These are phyloP conservation scores for Arrhamphus sclerolepis DNA, from an alignment of 2,797 vertebrate genomes.

Conservation along the genomic window DNA sequence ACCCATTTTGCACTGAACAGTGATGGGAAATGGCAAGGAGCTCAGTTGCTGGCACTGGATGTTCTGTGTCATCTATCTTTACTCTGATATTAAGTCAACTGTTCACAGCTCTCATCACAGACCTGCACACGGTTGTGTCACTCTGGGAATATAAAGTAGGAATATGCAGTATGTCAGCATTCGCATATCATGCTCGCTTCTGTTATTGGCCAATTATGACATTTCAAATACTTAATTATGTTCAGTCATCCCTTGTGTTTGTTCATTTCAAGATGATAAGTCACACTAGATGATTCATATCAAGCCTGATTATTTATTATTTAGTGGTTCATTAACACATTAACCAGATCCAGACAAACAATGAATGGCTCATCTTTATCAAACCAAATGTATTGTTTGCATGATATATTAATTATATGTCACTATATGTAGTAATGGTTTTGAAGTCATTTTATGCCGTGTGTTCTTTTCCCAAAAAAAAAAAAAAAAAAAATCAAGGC, in stretches of 20 bases:
- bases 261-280: constrained; percentile 29
- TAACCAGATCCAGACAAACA: constrained; percentile 24
- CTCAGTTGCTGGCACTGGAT: constrained; percentile 44
- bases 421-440: constrained; percentile 3
- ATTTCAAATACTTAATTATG: constrained; percentile 18
- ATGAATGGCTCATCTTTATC: constrained; percentile 16
- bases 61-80: constrained; percentile 30
- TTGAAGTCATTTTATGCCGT: constrained; percentile 3
- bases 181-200: constrained; percentile 6
- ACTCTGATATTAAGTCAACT: constrained; percentile 34
- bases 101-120: constrained; percentile 25
- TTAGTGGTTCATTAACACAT: constrained; percentile 29
- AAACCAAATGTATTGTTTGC: constrained; percentile 14
- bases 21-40: constrained; percentile 38
- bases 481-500: constrained; percentile 16
- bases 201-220: constrained; percentile 5
- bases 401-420: constrained; percentile 4
- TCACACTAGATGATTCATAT: constrained; percentile 26
- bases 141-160: neutral
- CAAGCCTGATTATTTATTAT: constrained; percentile 27
- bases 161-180: constrained; percentile 1
- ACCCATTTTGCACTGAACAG: constrained; percentile 42
- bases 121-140: constrained; percentile 2
- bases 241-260: constrained; percentile 22
- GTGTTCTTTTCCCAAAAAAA: constrained; percentile 5